Evolutionary conservation across 2,113 vertebrate species (phyloP).

Genomic region (Aythya baeri): DNA sequence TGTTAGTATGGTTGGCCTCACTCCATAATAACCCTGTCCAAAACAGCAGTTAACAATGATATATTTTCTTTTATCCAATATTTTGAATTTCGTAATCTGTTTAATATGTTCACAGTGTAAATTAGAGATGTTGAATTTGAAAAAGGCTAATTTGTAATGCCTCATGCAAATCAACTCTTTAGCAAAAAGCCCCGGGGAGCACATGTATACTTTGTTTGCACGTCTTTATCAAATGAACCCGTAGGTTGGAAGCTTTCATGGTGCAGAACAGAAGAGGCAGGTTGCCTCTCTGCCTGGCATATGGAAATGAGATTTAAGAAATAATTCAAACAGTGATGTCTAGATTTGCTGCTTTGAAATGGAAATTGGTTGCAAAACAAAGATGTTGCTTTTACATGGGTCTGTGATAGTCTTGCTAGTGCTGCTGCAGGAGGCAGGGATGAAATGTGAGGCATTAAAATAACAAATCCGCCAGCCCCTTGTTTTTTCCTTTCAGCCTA

Average conservation of each 20-base stretch:
- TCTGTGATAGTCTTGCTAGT: neutral
- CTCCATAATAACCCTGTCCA: neutral
- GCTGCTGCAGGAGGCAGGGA: neutral
- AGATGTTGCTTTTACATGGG: neutral
- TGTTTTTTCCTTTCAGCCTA: neutral
- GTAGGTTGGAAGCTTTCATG: neutral
- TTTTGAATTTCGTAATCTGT: neutral
- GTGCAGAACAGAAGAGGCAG: neutral
- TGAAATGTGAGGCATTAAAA: neutral
- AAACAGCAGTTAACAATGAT: neutral
- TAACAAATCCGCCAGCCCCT: neutral
- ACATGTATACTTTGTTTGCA: neutral
- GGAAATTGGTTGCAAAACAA: slow-evolving; percentile 39
- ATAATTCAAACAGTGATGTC: neutral
- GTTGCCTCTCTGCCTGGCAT: neutral
- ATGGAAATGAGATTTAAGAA: slow-evolving; percentile 38
- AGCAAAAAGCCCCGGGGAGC: neutral
- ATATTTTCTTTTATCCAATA: neutral
- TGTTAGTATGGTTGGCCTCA: neutral
- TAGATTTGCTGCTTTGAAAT: slow-evolving; percentile 50
- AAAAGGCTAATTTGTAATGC: slow-evolving; percentile 1
- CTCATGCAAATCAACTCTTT: neutral
- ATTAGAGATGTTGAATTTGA: neutral
- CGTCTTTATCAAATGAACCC: neutral
- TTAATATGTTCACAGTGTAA: neutral